Base-by-base conservation (phyloP, 2,113 vertebrate genomes). In the Galbula dea region DNA sequence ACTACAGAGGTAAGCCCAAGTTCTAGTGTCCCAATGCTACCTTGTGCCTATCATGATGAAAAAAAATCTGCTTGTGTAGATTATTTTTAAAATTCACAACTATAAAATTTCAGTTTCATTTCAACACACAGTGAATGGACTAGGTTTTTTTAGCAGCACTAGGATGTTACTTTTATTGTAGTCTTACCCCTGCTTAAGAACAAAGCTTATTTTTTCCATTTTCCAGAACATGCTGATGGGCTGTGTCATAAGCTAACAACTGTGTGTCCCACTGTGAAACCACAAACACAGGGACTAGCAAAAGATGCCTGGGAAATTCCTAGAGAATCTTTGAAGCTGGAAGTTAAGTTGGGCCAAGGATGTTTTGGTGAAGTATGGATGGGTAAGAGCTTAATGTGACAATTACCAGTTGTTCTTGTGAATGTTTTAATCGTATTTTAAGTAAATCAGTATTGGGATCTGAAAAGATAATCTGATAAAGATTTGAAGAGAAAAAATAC, bases 331-430 rank as follows among this genome's bases (percentile, higher is more conserved):
- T 97, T 99, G 83, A 98, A 99, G 63, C 97, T 99, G 96, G 99
- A 99, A 96, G 98, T 99, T 93, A 99, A 99, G 96, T 96, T 99
- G 96, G 99, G 99, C 88, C 99, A 99, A 97, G 99, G 99, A 96
- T 99, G 99, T 96, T 99, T 99, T 69, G 99, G 99, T 96, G 99
- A 99, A 97, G 99, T 99, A 23, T 99, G 99, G 99, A 99, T 99
- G 98, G 99, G 99, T 99, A 98, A 99, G 99, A 94, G 77, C 76
- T 81, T 90, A 41, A 69, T 43, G 14, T 77, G 16, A 43, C 16
- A 51, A 27, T 9, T 94, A 73, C 67, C 46, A 9, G 9, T 67
- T 83, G 24, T 74, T 82, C 2, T 0, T 69, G 26, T 68, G 48
- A 65, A 54, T 46, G 36, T 59, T 83, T 61, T 57, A 51, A 2